These are phyloP conservation scores for Plutella xylostella DNA, from an alignment of 2,888 invertebrate species.

Conservation along the genomic window DNA sequence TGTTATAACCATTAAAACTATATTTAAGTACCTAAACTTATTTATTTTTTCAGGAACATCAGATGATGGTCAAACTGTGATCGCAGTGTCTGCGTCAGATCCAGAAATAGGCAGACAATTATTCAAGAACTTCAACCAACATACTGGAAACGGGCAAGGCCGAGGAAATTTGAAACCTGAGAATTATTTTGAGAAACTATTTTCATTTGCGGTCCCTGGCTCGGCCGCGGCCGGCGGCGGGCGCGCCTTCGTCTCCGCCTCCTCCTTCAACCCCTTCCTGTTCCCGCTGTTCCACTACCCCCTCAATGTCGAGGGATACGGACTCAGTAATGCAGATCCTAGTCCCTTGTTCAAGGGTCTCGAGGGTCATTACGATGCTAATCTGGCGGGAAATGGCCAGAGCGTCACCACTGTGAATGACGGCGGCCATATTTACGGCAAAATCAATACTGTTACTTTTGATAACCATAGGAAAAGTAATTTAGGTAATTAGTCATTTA, in stretches of 20 bases:
- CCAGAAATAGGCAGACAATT: slow-evolving; percentile 33
- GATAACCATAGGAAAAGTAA: slow-evolving; percentile 23
- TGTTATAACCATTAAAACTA: no score
- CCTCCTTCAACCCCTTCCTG: slow-evolving; percentile 26
- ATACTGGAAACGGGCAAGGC: no score
- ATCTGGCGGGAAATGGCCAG: no score
- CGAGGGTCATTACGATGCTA: slow-evolving; percentile 33
- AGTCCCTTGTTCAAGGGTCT: slow-evolving; percentile 34
- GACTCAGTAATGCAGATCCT: slow-evolving; percentile 19
- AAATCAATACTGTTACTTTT: slow-evolving; percentile 31
- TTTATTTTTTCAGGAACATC: neutral
- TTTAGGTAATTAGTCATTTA: neutral
- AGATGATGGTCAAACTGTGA: slow-evolving; percentile 30
- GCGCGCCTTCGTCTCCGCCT: slow-evolving; percentile 32
- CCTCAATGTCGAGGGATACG: slow-evolving; percentile 29
- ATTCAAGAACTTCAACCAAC: neutral
- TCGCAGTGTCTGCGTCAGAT: slow-evolving; percentile 40
- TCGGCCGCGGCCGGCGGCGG: slow-evolving; percentile 28
- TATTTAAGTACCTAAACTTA: no score
- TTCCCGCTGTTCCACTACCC: slow-evolving; percentile 34
- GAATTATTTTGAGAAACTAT: slow-evolving; percentile 23
- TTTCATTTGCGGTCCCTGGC: slow-evolving; percentile 31
- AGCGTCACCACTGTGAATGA: slow-evolving; percentile 36
- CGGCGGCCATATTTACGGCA: slow-evolving; percentile 39
- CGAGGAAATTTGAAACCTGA: slow-evolving; percentile 7